Percentiles rank a stretch among this genome's conserved stretches.
phyloP scores from a whole-genome alignment of 2,797 vertebrate species.

The Tapirus indicus region DNA sequence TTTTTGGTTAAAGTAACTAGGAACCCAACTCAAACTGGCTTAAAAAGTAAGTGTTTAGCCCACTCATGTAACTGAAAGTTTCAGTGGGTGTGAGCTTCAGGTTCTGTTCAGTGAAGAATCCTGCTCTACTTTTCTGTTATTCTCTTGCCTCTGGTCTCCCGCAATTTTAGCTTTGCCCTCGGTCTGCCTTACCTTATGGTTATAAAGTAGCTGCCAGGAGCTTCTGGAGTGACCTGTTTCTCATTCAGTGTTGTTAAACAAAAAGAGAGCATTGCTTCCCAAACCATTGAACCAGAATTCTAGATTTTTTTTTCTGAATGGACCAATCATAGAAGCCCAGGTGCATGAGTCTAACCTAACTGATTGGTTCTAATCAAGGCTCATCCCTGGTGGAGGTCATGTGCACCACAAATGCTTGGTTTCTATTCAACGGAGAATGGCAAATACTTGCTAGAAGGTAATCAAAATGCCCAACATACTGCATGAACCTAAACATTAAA shows the following conservation, averaged over 20 bases:
- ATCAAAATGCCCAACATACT: background rate
- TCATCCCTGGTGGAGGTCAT: background rate
- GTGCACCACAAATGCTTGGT: background rate
- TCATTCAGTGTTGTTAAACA: background rate
- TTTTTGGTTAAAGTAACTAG: background rate
- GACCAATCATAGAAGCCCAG: background rate
- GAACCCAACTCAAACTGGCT: background rate
- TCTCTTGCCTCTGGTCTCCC: background rate
- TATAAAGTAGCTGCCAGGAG: background rate
- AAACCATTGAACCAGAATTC: background rate
- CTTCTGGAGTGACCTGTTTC: constrained; percentile 26
- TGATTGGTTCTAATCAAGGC: background rate
- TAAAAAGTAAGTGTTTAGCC: background rate
- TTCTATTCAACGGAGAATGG: background rate
- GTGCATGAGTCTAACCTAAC: background rate
- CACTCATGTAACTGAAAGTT: background rate
- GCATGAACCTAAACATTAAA: background rate
- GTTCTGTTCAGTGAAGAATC: background rate
- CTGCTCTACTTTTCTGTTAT: background rate
- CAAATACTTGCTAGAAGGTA: background rate
- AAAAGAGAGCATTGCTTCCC: background rate
- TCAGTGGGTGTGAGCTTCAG: background rate
- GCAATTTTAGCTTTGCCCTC: background rate
- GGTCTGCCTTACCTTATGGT: background rate
- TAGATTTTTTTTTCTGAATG: background rate